A percentile compares a stretch with the other conserved stretches of the same genome.
Conservation (phyloP, 2,113 vertebrate genomes). For the cat (Felis catus) region DNA sequence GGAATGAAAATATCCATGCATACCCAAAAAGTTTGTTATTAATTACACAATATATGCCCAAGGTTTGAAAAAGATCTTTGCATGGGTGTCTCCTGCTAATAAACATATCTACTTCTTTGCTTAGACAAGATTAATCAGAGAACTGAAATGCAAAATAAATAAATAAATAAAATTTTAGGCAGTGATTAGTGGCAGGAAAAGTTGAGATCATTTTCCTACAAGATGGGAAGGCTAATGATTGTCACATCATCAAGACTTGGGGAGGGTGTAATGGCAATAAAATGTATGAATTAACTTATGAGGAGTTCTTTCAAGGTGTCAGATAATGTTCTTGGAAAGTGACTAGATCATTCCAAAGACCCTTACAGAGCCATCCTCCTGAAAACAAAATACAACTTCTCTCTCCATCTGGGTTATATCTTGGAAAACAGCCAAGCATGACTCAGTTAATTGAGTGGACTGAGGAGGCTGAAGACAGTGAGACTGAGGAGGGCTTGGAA, state of each 20-base stretch:
- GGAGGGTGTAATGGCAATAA: not conserved
- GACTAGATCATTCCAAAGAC: not conserved
- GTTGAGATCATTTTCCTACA: constrained; percentile 9
- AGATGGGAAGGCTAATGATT: not conserved
- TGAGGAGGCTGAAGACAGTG: constrained; percentile 4
- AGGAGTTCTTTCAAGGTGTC: not conserved
- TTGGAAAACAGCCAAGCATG: constrained; percentile 55
- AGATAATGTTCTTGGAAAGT: not conserved
- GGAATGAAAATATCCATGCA: constrained; percentile 75
- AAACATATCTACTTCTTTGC: constrained; percentile 26
- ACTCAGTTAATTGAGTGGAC: constrained; percentile 59
- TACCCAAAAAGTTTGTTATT: constrained; percentile 63
- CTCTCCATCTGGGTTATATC: not conserved
- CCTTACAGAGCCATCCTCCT: not conserved
- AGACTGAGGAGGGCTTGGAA: not conserved
- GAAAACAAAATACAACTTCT: constrained; percentile 26
- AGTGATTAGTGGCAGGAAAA: not conserved
- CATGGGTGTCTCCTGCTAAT: constrained; percentile 22
- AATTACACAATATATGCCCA: constrained; percentile 60
- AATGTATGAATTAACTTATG: not conserved
- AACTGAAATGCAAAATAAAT: not conserved
- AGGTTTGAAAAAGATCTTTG: not conserved
- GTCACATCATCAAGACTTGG: not conserved
- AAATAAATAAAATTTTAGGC: not conserved
- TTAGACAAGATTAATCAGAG: constrained; percentile 46